These are phyloP conservation scores for Lasioglossum malachurum DNA, from an alignment of 2,888 invertebrate species.

Conservation along the genomic window DNA sequence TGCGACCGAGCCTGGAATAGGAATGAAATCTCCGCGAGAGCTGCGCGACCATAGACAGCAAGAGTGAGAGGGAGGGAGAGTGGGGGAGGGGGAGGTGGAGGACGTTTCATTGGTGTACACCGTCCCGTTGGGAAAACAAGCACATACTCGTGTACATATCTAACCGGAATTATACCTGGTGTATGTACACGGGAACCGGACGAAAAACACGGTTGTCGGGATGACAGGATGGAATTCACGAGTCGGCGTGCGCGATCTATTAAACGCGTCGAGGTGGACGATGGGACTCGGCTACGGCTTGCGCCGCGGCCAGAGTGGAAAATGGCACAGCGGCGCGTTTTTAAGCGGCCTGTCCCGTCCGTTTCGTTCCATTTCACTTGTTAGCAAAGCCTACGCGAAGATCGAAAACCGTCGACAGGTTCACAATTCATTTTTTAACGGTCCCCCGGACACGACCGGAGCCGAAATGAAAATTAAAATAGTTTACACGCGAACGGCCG, in stretches of 20 bases:
- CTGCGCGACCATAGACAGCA: background rate
- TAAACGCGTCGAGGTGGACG: conserved; percentile 68
- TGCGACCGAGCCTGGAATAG: conserved; percentile 37
- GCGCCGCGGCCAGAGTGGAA: conserved; percentile 23
- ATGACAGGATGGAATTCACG: conserved; percentile 75
- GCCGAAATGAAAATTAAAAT: conserved; percentile 18
- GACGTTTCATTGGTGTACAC: conserved; percentile 55
- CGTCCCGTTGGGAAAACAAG: conserved; percentile 59
- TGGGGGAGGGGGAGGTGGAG: background rate
- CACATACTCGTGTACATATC: conserved; percentile 52
- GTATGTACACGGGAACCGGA: conserved; percentile 41
- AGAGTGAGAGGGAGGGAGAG: background rate
- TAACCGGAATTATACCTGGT: conserved; percentile 54
- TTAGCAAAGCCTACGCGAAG: conserved; percentile 3
- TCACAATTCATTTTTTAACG: conserved; percentile 2
- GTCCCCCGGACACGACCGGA: background rate
- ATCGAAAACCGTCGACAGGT: conserved; percentile 3
- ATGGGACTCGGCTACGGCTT: conserved; percentile 25
- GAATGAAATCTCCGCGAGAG: conserved; percentile 51
- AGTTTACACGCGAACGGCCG: background rate
- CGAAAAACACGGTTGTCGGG: conserved; percentile 62
- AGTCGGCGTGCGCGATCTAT: conserved; percentile 75
- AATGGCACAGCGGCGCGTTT: conserved; percentile 43
- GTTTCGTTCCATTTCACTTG: conserved; percentile 32
- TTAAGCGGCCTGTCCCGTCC: conserved; percentile 34